These are phyloP conservation scores for Loxodonta africana DNA, from an alignment of 2,113 vertebrate species.

Conservation along the genomic window DNA sequence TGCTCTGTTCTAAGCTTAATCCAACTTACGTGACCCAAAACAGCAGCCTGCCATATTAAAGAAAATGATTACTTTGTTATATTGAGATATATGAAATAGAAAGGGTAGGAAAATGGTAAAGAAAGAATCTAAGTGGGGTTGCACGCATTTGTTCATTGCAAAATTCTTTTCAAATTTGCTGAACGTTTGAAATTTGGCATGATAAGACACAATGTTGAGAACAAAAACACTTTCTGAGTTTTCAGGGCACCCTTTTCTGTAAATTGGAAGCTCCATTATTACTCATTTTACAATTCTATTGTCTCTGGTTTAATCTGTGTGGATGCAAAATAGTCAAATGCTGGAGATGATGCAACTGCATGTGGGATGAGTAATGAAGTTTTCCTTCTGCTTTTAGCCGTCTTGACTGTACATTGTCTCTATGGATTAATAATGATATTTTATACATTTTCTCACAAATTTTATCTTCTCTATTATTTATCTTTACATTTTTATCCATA, in stretches of 20 bases:
- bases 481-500: slow-evolving; percentile 18
- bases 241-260: background rate
- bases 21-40: slow-evolving; percentile 15
- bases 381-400: background rate
- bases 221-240: background rate
- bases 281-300: background rate
- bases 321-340: background rate
- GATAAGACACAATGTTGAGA: background rate
- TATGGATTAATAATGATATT: background rate
- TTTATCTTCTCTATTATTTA: background rate
- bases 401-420: background rate
- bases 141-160: background rate
- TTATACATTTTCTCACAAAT: background rate
- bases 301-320: background rate
- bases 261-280: background rate
- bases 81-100: background rate
- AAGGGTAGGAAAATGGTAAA: background rate
- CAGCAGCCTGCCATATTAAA: background rate
- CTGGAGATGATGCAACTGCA: background rate
- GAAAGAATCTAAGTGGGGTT: background rate
- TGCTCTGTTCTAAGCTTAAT: background rate
- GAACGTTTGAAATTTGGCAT: background rate
- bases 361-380: background rate
- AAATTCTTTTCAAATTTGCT: background rate
- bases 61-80: background rate